Conservation (phyloP, 2,888 invertebrate species). For the Chymomyza fuscimana region DNA sequence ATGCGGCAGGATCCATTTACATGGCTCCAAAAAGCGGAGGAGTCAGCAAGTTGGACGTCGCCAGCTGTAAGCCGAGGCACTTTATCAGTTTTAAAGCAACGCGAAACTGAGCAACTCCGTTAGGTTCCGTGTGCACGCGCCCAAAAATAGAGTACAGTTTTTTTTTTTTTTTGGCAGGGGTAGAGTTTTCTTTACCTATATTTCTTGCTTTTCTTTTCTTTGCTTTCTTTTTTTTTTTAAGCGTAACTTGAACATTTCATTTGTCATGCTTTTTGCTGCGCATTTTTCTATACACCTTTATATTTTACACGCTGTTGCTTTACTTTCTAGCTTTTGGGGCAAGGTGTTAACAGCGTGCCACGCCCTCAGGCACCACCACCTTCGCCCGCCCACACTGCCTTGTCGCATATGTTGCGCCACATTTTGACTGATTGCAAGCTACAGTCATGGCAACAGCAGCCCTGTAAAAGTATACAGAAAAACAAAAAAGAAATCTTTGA, state of each 20-base stretch:
- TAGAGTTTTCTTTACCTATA: slow-evolving; percentile 15
- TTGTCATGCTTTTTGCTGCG: slow-evolving; percentile 67
- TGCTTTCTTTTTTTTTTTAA: slow-evolving; percentile 40
- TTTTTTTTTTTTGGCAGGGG: slow-evolving; percentile 8
- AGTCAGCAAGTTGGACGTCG: not conserved
- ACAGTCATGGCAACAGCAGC: slow-evolving; percentile 43
- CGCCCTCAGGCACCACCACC: not conserved
- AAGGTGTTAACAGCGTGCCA: slow-evolving; percentile 11
- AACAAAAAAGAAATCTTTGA: slow-evolving; percentile 41
- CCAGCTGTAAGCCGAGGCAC: slow-evolving; percentile 56
- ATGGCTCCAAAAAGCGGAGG: slow-evolving; percentile 30
- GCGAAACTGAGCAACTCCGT: slow-evolving; percentile 48
- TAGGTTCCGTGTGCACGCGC: not conserved
- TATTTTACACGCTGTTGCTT: slow-evolving; percentile 46
- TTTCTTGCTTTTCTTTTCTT: slow-evolving; percentile 18
- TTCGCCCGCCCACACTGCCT: not conserved
- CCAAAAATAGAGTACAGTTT: slow-evolving; percentile 49
- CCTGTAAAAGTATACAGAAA: slow-evolving; percentile 18
- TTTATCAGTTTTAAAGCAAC: slow-evolving; percentile 62
- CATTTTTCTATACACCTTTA: slow-evolving; percentile 4
- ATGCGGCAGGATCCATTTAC: slow-evolving; percentile 43
- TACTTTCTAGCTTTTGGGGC: slow-evolving; percentile 20
- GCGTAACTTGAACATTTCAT: slow-evolving; percentile 73
- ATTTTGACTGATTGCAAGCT: slow-evolving; percentile 72
- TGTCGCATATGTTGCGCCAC: slow-evolving; percentile 68